Evolutionary conservation across 2,797 vertebrate species (phyloP), one percentile per base, ranked within the genome.

Genomic region (Lindbergichthys nudifrons): DNA sequence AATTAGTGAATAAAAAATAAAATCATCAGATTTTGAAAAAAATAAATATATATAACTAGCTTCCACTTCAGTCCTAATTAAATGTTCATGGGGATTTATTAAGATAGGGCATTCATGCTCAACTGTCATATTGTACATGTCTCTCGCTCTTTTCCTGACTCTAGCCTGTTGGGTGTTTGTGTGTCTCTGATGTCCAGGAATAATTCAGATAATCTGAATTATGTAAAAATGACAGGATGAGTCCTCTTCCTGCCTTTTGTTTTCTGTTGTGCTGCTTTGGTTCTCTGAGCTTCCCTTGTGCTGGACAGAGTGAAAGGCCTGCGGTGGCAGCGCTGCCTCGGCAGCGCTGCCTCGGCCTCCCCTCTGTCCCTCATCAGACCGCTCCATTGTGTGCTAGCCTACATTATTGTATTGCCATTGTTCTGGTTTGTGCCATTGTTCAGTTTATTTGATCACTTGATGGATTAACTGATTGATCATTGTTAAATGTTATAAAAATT

Each of bases 231-330:
- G 2, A 52, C 70, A 54, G 53, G 23, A 63, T 71, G 26, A 66
- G 67, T 75, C 70, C 77, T 63, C 63, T 62, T 69, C 47, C 18
- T 64, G 53, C 47, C 46, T 41, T 75, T 73, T 80, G 74, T 66
- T 80, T 78, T 56, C 46, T 43, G 46, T 78, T 77, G 81, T 83
- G 73, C 75, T 75, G 71, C 80, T 81, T 75, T 86, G 59, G 52
- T 79, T 63, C 75, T 73, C 74, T 83, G 79, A 79, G 75, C 57
- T 46, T 83, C 9, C 13, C 21, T 83, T 70, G 64, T 82, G 59
- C 68, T 76, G 69, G 74, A 79, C 74, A 65, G 62, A 69, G 62
- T 73, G 80, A 87, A 84, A 75, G 79, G 63, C 80, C 78, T 23
- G 69, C 11, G 14, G 79, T 79, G 79, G 77, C 75, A 80, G 69